Conservation (phyloP, 2,113 vertebrate genomes). For the Climacteris rufus region DNA sequence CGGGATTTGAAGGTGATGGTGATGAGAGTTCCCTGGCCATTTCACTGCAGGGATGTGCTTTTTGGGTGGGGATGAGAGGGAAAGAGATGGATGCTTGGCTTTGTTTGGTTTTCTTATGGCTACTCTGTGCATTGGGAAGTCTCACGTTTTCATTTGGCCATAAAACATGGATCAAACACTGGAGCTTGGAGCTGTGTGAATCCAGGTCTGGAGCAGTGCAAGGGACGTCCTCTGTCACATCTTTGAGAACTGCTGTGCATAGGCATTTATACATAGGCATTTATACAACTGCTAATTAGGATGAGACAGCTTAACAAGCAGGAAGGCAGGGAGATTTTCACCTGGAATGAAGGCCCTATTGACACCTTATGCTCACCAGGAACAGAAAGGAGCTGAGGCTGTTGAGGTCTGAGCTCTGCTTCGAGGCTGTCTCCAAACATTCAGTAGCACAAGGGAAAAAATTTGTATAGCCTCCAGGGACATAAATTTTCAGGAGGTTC, state of each 20-base stretch:
- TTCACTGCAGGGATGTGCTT: not conserved
- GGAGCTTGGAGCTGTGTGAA: not conserved
- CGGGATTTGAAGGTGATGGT: not conserved
- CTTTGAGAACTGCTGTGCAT: not conserved
- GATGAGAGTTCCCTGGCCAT: not conserved
- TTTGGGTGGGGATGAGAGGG: not conserved
- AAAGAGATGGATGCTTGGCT: not conserved
- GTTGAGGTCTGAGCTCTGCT: not conserved
- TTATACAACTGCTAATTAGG: not conserved
- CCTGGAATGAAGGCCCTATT: not conserved
- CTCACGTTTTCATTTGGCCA: accelerated
- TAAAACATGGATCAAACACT: not conserved
- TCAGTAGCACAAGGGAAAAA: not conserved
- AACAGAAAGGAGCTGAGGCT: not conserved
- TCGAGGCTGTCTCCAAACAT: conserved; percentile 1
- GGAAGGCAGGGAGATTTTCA: not conserved
- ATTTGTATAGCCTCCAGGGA: not conserved
- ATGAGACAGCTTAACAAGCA: not conserved
- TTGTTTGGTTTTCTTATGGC: not conserved
- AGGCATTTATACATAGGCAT: not conserved
- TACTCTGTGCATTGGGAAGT: not conserved
- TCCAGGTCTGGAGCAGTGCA: not conserved
- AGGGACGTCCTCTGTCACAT: not conserved
- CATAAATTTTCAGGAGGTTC: conserved; percentile 20
- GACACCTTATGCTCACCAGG: not conserved